phyloP scores from a whole-genome alignment of 2,888 invertebrate species.

The Adelphocoris suturalis region DNA sequence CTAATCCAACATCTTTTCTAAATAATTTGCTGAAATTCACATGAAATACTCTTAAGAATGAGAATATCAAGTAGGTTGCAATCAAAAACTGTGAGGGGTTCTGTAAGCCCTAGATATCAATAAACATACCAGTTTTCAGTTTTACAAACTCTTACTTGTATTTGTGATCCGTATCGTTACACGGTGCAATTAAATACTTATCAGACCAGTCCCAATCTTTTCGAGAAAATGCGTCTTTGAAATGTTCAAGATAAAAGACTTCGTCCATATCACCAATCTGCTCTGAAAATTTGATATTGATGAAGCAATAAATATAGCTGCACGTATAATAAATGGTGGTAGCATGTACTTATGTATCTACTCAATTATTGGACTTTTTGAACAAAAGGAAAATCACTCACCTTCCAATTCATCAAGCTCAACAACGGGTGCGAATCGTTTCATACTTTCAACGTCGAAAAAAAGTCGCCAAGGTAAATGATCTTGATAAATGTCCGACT shows the following conservation, averaged over 20 bases:
- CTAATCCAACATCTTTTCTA: too few relatives aligned
- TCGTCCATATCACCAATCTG: conserved; percentile 82
- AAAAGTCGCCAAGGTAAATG: conserved; percentile 90
- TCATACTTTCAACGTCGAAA: conserved; percentile 90
- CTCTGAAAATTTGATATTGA: conserved; percentile 59
- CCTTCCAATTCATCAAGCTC: conserved; percentile 85
- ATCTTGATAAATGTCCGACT: conserved; percentile 81
- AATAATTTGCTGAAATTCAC: too few relatives aligned
- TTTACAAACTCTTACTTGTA: conserved; percentile 30
- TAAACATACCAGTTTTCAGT: too few relatives aligned
- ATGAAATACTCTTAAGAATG: too few relatives aligned
- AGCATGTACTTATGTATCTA: too few relatives aligned
- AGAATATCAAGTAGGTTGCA: too few relatives aligned
- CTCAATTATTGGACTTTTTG: too few relatives aligned
- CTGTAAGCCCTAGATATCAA: too few relatives aligned
- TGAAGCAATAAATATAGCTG: background rate
- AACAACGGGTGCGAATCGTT: conserved; percentile 89
- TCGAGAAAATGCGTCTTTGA: conserved; percentile 88
- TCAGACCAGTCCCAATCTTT: conserved; percentile 83
- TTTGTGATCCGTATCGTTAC: conserved; percentile 77
- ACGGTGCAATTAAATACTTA: conserved; percentile 85
- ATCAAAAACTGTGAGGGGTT: too few relatives aligned
- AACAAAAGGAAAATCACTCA: background rate
- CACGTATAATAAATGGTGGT: too few relatives aligned
- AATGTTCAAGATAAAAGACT: conserved; percentile 91